Evolutionary conservation across 37 sponge, comb jelly and placozoan genomes (phyloP).

Genomic region (Chondrilla cf. caribensis): DNA sequence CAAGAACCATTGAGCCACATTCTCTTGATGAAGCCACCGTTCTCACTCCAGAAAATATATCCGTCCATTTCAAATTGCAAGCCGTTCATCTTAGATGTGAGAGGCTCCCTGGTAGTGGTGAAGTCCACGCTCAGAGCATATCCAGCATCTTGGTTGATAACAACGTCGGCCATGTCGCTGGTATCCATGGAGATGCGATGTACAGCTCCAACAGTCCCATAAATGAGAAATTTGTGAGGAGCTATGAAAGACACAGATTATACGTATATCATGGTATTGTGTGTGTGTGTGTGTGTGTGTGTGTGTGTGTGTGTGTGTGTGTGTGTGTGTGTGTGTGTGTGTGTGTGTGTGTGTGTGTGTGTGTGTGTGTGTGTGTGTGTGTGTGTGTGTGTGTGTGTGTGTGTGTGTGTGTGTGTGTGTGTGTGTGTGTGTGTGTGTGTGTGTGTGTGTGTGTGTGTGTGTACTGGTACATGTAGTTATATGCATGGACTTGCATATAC

Average conservation of each 20-base stretch:
- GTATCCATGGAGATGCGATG: background rate
- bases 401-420: too few species aligned
- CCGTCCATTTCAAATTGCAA: background rate
- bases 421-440: too few species aligned
- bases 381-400: too few species aligned
- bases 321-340: too few species aligned
- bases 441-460: too few species aligned
- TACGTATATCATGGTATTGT: too few species aligned
- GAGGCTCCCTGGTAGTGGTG: background rate
- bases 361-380: too few species aligned
- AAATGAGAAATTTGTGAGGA: background rate
- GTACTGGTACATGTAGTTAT: background rate
- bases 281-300: background rate
- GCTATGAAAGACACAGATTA: background rate
- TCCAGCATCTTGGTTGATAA: background rate
- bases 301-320: background rate
- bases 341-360: too few species aligned
- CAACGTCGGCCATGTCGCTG: background rate
- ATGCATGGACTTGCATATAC: background rate
- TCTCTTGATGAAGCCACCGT: background rate
- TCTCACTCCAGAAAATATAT: conserved; percentile 2
- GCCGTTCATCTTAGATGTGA: background rate
- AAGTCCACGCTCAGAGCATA: background rate
- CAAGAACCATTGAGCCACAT: background rate
- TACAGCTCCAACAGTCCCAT: background rate